phyloP scores from a whole-genome alignment of 2,113 vertebrate species.

The Oryzias curvinotus region DNA sequence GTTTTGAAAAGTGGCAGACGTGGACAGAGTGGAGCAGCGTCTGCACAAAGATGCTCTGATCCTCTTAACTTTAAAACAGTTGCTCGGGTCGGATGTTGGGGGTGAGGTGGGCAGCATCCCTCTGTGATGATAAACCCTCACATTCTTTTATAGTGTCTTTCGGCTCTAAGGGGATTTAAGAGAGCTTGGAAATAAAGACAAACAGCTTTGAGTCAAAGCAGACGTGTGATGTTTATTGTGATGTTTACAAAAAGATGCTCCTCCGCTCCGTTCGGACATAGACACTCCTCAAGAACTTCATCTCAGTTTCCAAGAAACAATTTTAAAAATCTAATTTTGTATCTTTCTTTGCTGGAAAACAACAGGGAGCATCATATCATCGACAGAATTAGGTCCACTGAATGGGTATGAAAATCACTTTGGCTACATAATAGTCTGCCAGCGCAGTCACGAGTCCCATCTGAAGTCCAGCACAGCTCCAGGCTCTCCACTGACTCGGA shows the following conservation, averaged over 20 bases:
- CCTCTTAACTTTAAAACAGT: background rate
- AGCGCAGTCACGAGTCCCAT: slow-evolving; percentile 40
- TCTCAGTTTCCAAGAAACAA: slow-evolving; percentile 11
- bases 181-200: slow-evolving; percentile 18
- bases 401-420: slow-evolving; percentile 66
- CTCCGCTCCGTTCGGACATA: slow-evolving; percentile 23
- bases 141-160: slow-evolving; percentile 27
- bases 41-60: background rate
- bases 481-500: slow-evolving; percentile 6
- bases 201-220: slow-evolving; percentile 1
- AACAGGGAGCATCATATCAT: slow-evolving; percentile 31
- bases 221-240: slow-evolving; percentile 9
- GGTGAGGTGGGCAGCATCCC: background rate
- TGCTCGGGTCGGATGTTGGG: background rate
- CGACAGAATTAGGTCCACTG: slow-evolving; percentile 28
- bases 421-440: slow-evolving; percentile 65
- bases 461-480: slow-evolving; percentile 18
- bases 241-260: slow-evolving; percentile 20
- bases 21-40: background rate
- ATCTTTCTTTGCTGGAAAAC: slow-evolving; percentile 24
- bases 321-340: slow-evolving; percentile 7
- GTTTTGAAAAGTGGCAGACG: background rate
- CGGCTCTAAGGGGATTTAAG: slow-evolving; percentile 25
- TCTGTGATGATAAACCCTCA: slow-evolving; percentile 12
- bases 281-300: background rate